Conservation (phyloP, 1,140 invertebrate species). For the Papilio aristodemus region DNA sequence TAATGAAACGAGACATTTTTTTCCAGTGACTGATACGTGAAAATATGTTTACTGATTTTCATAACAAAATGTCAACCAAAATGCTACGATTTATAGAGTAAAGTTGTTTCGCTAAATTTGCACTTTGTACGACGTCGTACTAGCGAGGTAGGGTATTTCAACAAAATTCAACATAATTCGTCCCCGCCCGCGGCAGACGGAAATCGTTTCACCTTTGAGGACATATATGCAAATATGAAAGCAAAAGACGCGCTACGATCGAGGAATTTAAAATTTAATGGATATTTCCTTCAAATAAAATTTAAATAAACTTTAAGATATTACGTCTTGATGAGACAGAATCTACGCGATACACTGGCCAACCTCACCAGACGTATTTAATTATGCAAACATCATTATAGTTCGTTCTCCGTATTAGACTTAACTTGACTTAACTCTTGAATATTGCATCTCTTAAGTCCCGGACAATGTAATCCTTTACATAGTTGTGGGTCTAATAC, state of each 20-base stretch:
- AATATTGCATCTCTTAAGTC: conserved; percentile 26
- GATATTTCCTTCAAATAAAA: not conserved
- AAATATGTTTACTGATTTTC: not conserved
- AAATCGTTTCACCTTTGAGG: conserved; percentile 16
- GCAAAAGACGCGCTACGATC: conserved; percentile 3
- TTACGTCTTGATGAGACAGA: not conserved
- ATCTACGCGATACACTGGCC: not conserved
- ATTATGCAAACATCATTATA: conserved; percentile 23
- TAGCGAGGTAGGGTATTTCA: not conserved
- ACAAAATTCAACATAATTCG: conserved; percentile 9
- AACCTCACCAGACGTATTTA: not conserved
- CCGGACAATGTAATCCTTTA: conserved; percentile 17
- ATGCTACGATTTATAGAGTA: not conserved
- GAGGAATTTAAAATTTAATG: conserved; percentile 5
- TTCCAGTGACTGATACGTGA: not conserved
- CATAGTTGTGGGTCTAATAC: not conserved
- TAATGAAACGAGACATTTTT: too few relatives aligned
- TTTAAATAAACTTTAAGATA: not conserved
- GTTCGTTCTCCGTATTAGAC: conserved; percentile 12
- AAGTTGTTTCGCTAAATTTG: not conserved
- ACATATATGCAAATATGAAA: conserved; percentile 11
- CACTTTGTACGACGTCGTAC: not conserved
- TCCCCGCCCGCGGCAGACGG: not conserved
- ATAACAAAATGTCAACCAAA: not conserved
- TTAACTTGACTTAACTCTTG: conserved; percentile 17